Conservation (phyloP, 2,888 invertebrate species). For the Trachelus troglodyta region DNA sequence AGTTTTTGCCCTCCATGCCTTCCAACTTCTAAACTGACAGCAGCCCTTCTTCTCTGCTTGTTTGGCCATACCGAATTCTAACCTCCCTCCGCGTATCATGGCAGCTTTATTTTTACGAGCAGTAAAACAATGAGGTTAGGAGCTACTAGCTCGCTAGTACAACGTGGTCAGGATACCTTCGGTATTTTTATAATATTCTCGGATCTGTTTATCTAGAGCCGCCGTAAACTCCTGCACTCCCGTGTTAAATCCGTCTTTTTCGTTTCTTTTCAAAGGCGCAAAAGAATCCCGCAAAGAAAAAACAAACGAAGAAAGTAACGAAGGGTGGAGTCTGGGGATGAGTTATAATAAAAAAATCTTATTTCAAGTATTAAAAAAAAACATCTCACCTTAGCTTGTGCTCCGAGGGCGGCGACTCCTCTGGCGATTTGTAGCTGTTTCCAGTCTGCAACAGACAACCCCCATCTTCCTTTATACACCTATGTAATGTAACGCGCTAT, state of each 20-base stretch:
- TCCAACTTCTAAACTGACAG: neutral
- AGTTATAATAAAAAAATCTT: constrained; percentile 8
- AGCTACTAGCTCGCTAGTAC: neutral
- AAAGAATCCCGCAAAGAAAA: neutral
- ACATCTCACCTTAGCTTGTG: constrained; percentile 54
- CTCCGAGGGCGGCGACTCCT: constrained; percentile 54
- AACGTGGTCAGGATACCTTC: neutral
- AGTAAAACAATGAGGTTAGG: constrained; percentile 6
- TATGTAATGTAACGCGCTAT: neutral
- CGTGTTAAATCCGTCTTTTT: neutral
- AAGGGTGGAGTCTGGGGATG: constrained; percentile 19
- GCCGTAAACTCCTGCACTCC: neutral
- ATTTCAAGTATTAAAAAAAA: neutral
- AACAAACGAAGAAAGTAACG: neutral
- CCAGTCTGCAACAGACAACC: constrained; percentile 54
- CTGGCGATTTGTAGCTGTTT: constrained; percentile 55
- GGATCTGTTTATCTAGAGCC: neutral
- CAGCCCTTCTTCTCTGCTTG: neutral
- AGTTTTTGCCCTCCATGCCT: neutral
- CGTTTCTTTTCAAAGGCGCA: neutral
- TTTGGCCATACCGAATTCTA: neutral
- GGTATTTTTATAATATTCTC: constrained; percentile 4
- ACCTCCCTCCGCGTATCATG: neutral
- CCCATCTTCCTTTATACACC: neutral
- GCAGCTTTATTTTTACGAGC: constrained; percentile 10